A percentile compares a stretch with the other conserved stretches of the same genome.
Evolutionary conservation across 2,888 invertebrate genomes (phyloP).

Genomic region (Diplolepis rosae): DNA sequence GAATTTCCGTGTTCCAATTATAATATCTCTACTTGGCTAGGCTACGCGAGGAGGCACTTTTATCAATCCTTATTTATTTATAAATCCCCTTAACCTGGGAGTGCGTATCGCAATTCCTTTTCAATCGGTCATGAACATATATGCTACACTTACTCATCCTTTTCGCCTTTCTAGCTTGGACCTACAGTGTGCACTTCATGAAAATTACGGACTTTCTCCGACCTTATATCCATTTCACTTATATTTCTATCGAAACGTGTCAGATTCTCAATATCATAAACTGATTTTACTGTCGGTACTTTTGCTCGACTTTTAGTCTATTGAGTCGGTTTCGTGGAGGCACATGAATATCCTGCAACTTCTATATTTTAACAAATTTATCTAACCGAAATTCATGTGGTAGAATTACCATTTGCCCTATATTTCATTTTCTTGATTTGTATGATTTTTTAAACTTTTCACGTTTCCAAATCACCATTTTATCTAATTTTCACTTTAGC

Average conservation of each 20-base stretch:
- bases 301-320: conserved; percentile 14
- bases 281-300: conserved; percentile 7
- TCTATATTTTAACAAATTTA: too few species aligned
- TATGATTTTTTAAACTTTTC: too few species aligned
- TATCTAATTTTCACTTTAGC: too few species aligned
- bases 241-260: background rate
- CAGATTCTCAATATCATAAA: conserved; percentile 24
- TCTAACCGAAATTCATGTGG: too few species aligned
- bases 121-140: background rate
- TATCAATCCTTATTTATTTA: conserved; percentile 10
- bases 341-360: too few species aligned
- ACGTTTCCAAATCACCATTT: too few species aligned
- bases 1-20: conserved; percentile 26
- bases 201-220: background rate
- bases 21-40: background rate
- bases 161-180: background rate
- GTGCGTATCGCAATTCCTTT: background rate
- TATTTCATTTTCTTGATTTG: too few species aligned
- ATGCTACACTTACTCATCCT: background rate
- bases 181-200: background rate
- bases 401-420: too few species aligned
- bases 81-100: background rate
- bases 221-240: background rate
- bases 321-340: background rate
- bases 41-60: background rate